Percentiles rank a stretch among this genome's conserved stretches.
Evolutionary conservation across 2,888 invertebrate genomes (phyloP).

Genomic region (Nephrocerus scutellatus): DNA sequence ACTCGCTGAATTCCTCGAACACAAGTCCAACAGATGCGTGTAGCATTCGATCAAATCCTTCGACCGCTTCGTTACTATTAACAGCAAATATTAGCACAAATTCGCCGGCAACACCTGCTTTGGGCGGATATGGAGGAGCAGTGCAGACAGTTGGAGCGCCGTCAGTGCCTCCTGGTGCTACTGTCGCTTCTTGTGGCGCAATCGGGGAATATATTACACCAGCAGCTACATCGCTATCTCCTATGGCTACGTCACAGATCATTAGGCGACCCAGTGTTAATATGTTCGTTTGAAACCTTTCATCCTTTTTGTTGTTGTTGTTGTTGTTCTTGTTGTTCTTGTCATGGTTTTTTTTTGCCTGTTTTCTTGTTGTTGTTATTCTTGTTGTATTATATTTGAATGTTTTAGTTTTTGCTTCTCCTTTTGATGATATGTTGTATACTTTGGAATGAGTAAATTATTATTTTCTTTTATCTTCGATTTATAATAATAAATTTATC

Average conservation of each 20-base stretch:
- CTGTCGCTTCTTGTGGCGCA: conserved; percentile 16
- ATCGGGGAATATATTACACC: conserved; percentile 24
- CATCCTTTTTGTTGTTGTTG: conserved; percentile 20
- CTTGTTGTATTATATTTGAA: too few species aligned
- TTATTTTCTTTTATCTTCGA: too few species aligned
- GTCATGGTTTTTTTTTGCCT: conserved; percentile 14
- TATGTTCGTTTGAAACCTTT: conserved; percentile 41
- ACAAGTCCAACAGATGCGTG: conserved; percentile 45
- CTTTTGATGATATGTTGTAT: too few species aligned
- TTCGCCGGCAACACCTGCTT: conserved; percentile 25
- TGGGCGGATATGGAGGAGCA: conserved; percentile 4
- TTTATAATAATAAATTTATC: too few species aligned
- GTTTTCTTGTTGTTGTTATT: conserved; percentile 8
- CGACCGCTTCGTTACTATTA: conserved; percentile 39
- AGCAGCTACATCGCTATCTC: conserved; percentile 41
- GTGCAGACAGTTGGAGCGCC: conserved; percentile 13
- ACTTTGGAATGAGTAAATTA: too few species aligned
- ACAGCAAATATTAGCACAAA: conserved; percentile 36
- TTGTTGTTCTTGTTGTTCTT: conserved; percentile 8
- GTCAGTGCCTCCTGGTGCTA: conserved; percentile 12
- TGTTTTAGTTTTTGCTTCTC: too few species aligned
- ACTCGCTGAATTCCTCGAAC: conserved; percentile 40
- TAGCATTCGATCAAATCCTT: conserved; percentile 45
- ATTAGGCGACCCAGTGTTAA: conserved; percentile 48
- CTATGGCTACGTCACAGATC: conserved; percentile 44